Evolutionary conservation across 2,888 invertebrate species (phyloP), one percentile per base, ranked within the genome.

Genomic region (Netelia inedita): DNA sequence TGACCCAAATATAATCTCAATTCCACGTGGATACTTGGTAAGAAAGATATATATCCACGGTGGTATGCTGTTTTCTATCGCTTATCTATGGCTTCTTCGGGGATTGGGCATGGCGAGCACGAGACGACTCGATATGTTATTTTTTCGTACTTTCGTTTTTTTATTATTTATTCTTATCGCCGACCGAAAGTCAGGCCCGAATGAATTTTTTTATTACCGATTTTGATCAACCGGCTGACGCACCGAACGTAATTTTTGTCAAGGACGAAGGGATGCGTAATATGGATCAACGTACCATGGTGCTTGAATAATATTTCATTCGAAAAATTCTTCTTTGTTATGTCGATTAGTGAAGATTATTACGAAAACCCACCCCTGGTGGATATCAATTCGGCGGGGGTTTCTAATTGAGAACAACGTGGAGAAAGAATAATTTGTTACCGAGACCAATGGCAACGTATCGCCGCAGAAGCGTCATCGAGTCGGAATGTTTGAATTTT

Each of bases 1-100:
- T 79, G 82, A 85, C 82, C 85, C 79, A 72, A 79, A 85, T 82
- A 76, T 79, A 79, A 85, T 82, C 66, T 75, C 66, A 79, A 66
- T 46, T 35, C 61, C 35, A 28, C 9, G 53, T 46, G 59, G 41
- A 61, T 73, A 43, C 16, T 35, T 41, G 28, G 53, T 82, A 59
- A 11, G 46, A 35, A 35, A 35, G 35, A 35, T 35, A 63, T 79
- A 71, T 63, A 71, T 71, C 59, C 43, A 63, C 35, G 6, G 19
- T 16, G 50, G 19, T 74, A 68, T 41, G 21, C 41, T 11, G 16
- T 16, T 41, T 55, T 35, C 23, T 46, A 16, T 23, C 43, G 63
- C 43, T 19, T 57, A 50, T 79, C 43, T 23, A 55, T 55, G 55
- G 19, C 16, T 55, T 16, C 14, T 46, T 46, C 46, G 10, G 2